phyloP scores from a whole-genome alignment of 2,113 vertebrate genomes.

The Tetrao urogallus region DNA sequence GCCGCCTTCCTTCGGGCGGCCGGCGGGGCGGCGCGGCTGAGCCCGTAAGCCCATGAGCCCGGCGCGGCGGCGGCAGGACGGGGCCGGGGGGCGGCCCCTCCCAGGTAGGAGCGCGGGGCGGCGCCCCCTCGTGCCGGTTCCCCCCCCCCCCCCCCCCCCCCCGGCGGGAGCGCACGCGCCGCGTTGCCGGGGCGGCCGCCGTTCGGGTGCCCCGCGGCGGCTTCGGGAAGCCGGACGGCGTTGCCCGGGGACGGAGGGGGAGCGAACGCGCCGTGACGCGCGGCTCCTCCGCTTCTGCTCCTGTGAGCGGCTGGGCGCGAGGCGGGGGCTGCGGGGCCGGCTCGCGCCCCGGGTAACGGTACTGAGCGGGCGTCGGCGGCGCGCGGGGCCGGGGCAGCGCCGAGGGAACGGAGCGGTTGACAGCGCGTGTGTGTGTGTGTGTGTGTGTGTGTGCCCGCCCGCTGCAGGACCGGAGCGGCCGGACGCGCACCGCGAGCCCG shows the following conservation, averaged over 20 bases:
- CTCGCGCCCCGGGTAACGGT: neutral
- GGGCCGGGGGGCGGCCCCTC: conserved; percentile 28
- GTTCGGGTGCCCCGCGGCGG: neutral
- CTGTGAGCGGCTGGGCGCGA: neutral
- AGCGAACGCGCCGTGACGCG: no score
- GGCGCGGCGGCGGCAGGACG: neutral
- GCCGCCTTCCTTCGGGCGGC: conserved; percentile 10
- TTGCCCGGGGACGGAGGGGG: conserved; percentile 2
- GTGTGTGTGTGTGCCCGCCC: neutral
- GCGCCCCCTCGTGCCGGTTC: neutral
- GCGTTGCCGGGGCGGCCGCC: conserved; percentile 37
- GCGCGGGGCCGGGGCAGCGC: neutral
- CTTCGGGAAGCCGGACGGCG: neutral
- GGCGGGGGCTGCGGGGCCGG: neutral
- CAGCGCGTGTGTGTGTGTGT: neutral
- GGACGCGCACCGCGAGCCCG: conserved; percentile 71
- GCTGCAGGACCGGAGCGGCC: neutral
- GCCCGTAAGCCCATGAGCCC: conserved; percentile 65
- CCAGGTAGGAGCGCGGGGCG: conserved; percentile 29
- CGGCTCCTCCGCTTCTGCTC: no score
- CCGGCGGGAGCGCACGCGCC: neutral
- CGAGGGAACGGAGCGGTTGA: neutral
- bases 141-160: no score
- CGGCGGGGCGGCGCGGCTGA: neutral
- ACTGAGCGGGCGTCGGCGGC: neutral